Evolutionary conservation across 2,113 vertebrate species (phyloP).

Genomic region (Pseudorasbora parva): DNA sequence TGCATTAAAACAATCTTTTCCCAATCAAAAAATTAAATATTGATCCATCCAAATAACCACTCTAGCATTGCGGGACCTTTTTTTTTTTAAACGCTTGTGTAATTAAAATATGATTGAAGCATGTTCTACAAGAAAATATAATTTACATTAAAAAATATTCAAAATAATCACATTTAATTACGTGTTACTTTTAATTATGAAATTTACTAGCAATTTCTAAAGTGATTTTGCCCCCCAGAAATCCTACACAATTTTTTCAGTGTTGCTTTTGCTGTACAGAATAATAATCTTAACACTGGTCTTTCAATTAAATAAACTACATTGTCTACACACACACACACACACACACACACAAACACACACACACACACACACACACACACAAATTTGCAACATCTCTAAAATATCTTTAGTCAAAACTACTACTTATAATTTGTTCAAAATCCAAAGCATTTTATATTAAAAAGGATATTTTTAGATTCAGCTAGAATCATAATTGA

Average conservation of each 20-base stretch:
- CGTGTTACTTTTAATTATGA: neutral
- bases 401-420: slow-evolving; percentile 48
- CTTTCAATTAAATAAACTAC: neutral
- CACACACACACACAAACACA: too few species aligned
- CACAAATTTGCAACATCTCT: neutral
- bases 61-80: neutral
- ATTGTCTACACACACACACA: too few species aligned
- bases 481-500: slow-evolving; percentile 67
- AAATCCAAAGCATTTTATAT: slow-evolving; percentile 66
- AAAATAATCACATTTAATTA: neutral
- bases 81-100: neutral
- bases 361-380: too few species aligned
- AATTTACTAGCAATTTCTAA: neutral
- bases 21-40: slow-evolving; percentile 74
- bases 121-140: neutral
- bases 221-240: too few species aligned
- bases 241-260: neutral
- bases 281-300: neutral
- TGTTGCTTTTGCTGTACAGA: neutral
- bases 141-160: neutral
- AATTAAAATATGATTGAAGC: neutral
- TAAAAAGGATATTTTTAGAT: slow-evolving; percentile 68
- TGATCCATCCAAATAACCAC: neutral
- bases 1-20: slow-evolving; percentile 74
- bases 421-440: slow-evolving; percentile 56